Evolutionary conservation across 2,113 vertebrate species (phyloP), one percentile per base, ranked within the genome.

Genomic region (Albula goreensis): DNA sequence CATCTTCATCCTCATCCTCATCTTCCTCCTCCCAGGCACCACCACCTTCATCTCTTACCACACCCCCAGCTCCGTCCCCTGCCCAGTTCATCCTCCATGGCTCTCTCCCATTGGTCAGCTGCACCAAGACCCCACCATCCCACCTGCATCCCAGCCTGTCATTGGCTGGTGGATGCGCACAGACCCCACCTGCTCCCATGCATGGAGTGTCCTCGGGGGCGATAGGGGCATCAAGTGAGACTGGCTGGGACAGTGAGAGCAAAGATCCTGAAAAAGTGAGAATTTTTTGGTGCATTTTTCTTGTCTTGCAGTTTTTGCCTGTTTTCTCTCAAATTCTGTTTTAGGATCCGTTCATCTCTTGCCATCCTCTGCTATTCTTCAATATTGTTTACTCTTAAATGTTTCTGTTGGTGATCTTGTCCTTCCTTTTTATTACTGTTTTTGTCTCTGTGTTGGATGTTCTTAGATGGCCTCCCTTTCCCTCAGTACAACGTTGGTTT

Each of bases 21-120:
- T 89, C 90, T 13, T 84, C 88, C 0, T 93, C 94, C 89, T 91
- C 95, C 88, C 95, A 96, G 83, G 94, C 95, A 74, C 94, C 94
- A 0, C 95, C 95, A 5, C 93, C 96, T 66, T 92, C 94, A 2
- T 88, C 94, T 83, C 90, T 95, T 0, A 93, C 93, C 13, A 92
- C 93, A 0, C 92, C 94, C 17, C 57, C 93, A 2, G 92, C 91
- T 56, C 91, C 92, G 49, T 95, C 90, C 87, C 94, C 92, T 10
- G 93, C 92, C 52, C 96, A 94, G 91, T 97, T 97, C 89, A 95
- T 97, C 84, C 96, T 97, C 57, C 97, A 97, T n/a, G 87, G 95
- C 87, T 95, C 96, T 60, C 93, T 96, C 49, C 97, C 97, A 1
- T 89, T 97, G 84, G 95, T 95, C 1, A 94, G 96, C 89, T 96